phyloP scores from a whole-genome alignment of 1,140 invertebrate species.

The Anastrepha obliqua region DNA sequence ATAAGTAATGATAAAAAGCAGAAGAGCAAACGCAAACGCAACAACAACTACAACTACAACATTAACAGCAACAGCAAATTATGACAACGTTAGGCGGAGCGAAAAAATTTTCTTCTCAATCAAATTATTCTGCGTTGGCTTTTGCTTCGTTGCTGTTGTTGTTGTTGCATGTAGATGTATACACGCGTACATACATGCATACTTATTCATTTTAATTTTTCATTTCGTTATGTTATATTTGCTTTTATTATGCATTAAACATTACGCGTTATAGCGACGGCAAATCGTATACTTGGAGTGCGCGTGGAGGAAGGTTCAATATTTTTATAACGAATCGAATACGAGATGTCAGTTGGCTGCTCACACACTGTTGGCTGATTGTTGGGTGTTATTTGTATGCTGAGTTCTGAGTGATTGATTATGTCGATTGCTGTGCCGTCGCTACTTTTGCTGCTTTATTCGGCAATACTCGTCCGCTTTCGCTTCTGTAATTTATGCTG shows the following conservation, averaged over 20 bases:
- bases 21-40: not conserved
- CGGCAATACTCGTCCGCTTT: conserved; percentile 28
- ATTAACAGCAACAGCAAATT: conserved; percentile 62
- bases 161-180: conserved; percentile 55
- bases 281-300: conserved; percentile 30
- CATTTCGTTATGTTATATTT: conserved; percentile 31
- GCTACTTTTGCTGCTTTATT: conserved; percentile 20
- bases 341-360: conserved; percentile 34
- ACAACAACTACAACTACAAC: conserved; percentile 54
- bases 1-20: not conserved
- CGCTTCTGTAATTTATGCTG: conserved; percentile 10
- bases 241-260: not conserved
- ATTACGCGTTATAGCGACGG: conserved; percentile 42
- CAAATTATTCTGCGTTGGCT: conserved; percentile 20
- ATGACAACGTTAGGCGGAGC: conserved; percentile 74
- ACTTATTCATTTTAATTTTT: conserved; percentile 61
- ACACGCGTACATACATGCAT: conserved; percentile 58
- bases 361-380: conserved; percentile 35
- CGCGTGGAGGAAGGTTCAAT: conserved; percentile 4
- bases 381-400: not conserved
- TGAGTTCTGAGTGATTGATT: not conserved
- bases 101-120: conserved; percentile 59
- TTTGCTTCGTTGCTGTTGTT: conserved; percentile 52
- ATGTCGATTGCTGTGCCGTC: not conserved
- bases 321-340: conserved; percentile 52